These are phyloP conservation scores for Neogale vison DNA, from an alignment of 2,113 vertebrate species.

Conservation along the genomic window DNA sequence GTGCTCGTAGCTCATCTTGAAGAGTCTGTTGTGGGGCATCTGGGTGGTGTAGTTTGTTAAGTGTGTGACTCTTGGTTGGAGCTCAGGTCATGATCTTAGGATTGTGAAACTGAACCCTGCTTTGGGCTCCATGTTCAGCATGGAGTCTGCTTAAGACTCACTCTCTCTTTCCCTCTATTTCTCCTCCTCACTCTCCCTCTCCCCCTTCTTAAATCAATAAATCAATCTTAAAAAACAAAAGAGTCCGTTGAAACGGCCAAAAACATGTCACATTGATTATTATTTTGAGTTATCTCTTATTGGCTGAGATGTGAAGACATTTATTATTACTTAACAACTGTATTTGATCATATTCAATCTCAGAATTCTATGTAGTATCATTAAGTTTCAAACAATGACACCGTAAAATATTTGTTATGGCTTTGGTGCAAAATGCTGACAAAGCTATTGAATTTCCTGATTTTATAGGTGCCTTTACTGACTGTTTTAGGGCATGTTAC, in stretches of 20 bases:
- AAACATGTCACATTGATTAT: not conserved
- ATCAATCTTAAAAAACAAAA: not conserved
- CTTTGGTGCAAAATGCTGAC: not conserved
- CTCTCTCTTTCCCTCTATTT: not conserved
- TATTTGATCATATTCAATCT: not conserved
- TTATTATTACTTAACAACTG: not conserved
- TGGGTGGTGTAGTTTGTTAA: not conserved
- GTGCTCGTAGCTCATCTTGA: not conserved
- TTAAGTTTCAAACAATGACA: not conserved
- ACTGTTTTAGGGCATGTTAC: not conserved
- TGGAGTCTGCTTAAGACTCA: not conserved
- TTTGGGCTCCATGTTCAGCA: not conserved
- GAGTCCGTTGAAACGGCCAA: not conserved
- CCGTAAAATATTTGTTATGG: not conserved
- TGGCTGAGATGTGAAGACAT: not conserved
- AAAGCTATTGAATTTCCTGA: not conserved
- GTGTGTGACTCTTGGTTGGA: not conserved
- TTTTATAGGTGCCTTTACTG: not conserved
- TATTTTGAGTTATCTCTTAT: not conserved
- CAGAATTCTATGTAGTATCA: not conserved
- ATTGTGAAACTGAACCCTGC: not conserved
- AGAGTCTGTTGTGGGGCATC: not conserved
- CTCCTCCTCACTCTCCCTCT: not conserved
- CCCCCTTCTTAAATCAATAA: not conserved
- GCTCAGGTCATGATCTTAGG: not conserved